Evolutionary conservation across 1,140 invertebrate genomes (phyloP).

Genomic region (Phenacoccus solenopsis): DNA sequence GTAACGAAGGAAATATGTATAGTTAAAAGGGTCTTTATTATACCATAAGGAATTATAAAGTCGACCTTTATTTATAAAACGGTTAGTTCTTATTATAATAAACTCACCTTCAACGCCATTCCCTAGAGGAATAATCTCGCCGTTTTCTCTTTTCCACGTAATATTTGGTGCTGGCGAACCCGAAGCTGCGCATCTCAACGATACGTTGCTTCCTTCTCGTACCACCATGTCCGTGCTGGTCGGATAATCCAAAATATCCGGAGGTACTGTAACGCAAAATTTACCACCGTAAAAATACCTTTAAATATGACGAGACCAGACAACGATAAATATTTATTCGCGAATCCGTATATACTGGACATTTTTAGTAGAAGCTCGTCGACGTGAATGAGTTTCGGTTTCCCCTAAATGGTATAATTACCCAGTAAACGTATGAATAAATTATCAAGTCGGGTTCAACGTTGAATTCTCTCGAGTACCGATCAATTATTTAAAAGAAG

Average conservation of each 20-base stretch:
- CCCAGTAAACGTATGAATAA: too few relatives aligned
- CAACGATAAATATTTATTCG: too few relatives aligned
- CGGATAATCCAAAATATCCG: slow-evolving; percentile 55
- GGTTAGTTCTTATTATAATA: slow-evolving; percentile 8
- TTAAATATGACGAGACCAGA: too few relatives aligned
- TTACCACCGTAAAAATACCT: too few relatives aligned
- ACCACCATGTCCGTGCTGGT: slow-evolving; percentile 79
- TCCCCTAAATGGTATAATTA: too few relatives aligned
- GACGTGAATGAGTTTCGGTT: too few relatives aligned
- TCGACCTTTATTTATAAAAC: slow-evolving; percentile 17
- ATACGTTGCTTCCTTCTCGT: slow-evolving; percentile 70
- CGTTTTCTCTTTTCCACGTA: slow-evolving; percentile 68
- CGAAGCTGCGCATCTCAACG: slow-evolving; percentile 61
- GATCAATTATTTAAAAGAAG: too few relatives aligned
- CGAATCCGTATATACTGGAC: too few relatives aligned
- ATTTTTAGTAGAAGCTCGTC: too few relatives aligned
- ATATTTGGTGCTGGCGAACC: slow-evolving; percentile 69
- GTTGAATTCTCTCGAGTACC: too few relatives aligned
- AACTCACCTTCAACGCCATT: slow-evolving; percentile 44
- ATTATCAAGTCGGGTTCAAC: too few relatives aligned
- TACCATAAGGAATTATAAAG: slow-evolving; percentile 4
- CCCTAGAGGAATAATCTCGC: slow-evolving; percentile 48
- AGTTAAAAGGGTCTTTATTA: slow-evolving; percentile 9
- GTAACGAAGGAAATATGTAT: neutral
- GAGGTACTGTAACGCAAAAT: slow-evolving; percentile 52